Evolutionary conservation across 2,888 invertebrate genomes (phyloP).

Genomic region (Melipona beecheii): DNA sequence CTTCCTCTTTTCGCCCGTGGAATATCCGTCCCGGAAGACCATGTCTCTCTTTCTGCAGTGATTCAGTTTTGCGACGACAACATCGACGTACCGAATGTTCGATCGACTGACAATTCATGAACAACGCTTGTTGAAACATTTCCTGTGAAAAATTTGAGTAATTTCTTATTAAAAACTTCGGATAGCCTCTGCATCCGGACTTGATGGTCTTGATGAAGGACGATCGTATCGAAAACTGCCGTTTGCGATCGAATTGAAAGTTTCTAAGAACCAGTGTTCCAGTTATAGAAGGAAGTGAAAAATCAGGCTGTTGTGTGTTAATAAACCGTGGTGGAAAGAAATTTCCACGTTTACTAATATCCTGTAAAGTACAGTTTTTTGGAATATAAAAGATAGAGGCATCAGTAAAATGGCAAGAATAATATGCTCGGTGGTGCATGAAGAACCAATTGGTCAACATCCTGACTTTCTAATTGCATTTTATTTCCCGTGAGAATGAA

Average conservation of each 20-base stretch:
- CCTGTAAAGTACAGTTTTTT: not conserved
- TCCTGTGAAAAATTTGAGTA: not conserved
- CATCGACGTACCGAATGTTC: slow-evolving; percentile 55
- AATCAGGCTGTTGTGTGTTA: not conserved
- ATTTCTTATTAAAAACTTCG: too few species aligned
- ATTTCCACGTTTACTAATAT: not conserved
- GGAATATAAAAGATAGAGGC: not conserved
- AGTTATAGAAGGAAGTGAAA: slow-evolving; percentile 6
- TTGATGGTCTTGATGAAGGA: not conserved
- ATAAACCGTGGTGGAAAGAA: not conserved
- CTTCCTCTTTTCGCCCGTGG: slow-evolving; percentile 79
- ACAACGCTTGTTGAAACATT: not conserved
- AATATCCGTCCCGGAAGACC: slow-evolving; percentile 76
- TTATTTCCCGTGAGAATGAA: slow-evolving; percentile 37
- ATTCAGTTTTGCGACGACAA: slow-evolving; percentile 66
- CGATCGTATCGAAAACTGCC: slow-evolving; percentile 2
- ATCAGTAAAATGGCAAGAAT: slow-evolving; percentile 38
- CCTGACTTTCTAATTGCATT: slow-evolving; percentile 53
- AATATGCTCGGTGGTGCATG: slow-evolving; percentile 42
- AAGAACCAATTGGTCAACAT: slow-evolving; percentile 41
- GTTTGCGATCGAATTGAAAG: not conserved
- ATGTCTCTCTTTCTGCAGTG: slow-evolving; percentile 74
- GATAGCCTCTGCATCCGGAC: not conserved
- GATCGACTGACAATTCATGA: slow-evolving; percentile 40
- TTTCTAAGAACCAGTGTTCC: not conserved